Conservation (phyloP, 1,140 invertebrate species). For the Heliothis virescens region DNA sequence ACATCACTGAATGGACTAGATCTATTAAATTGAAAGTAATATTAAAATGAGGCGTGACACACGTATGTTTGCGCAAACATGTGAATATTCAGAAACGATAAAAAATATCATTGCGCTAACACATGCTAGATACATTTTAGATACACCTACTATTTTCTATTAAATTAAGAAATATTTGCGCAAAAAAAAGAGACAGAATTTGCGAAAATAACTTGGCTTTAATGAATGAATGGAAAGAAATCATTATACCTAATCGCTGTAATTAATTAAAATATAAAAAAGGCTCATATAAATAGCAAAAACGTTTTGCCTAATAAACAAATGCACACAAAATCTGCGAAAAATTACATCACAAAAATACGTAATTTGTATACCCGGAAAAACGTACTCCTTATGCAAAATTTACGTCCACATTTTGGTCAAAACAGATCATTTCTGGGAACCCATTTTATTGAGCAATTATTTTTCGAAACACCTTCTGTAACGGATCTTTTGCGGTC, state of each 20-base stretch:
- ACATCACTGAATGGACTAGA: slow-evolving; percentile 23
- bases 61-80: slow-evolving; percentile 4
- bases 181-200: too few relatives aligned
- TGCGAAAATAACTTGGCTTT: too few relatives aligned
- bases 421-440: slow-evolving; percentile 25
- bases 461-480: background rate
- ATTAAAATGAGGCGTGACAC: slow-evolving; percentile 20
- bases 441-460: slow-evolving; percentile 29
- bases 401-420: background rate
- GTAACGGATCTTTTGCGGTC: slow-evolving; percentile 40
- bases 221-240: too few relatives aligned
- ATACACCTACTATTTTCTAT: background rate
- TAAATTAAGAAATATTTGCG: background rate
- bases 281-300: too few relatives aligned
- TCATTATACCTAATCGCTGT: too few relatives aligned
- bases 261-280: too few relatives aligned
- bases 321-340: too few relatives aligned
- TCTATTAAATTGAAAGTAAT: slow-evolving; percentile 12
- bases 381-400: background rate
- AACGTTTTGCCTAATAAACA: too few relatives aligned
- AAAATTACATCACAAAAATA: background rate
- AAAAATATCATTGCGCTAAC: background rate
- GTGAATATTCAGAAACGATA: background rate
- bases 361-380: background rate
- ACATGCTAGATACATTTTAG: background rate